Evolutionary conservation across 2,888 invertebrate genomes (phyloP), one percentile per base, ranked within the genome.

Genomic region (Lochmaea capreae): DNA sequence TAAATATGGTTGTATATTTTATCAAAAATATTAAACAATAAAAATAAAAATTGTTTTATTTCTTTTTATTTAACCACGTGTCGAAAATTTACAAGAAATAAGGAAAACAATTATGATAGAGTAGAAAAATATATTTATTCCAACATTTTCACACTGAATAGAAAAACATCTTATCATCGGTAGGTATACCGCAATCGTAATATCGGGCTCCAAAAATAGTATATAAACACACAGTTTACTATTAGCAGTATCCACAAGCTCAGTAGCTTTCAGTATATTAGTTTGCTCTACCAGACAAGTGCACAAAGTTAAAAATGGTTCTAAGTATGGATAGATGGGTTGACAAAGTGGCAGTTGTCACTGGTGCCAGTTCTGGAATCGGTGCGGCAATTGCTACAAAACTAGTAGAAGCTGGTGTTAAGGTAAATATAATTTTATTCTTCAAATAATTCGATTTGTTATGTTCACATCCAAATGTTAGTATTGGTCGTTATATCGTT

Each of bases 311-410:
- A 14, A 67, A 71, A 71, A 80, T 81, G 81, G 80, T 78, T 16
- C 72, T 81, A 10, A 79, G 79, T 12, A 89, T 90, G 89, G 90
- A 92, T 22, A 89, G 90, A 65, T 92, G 91, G 91, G 80, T 82
- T 6, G 90, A 90, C 76, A 89, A 90, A 79, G 89, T 90, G 0
- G 92, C 91, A 0, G 88, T 92, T 16, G 91, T 92, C 65, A 92
- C 92, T 0, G 92, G 92, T 2, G 91, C 91, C 11, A 91, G 91
- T 83, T 87, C 89, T 0, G 92, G 92, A 4, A 92, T 92, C 70
- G 92, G 90, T 16, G 88, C 88, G 2, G 88, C 88, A 6, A 86
- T 89, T 61, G 85, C 86, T 6, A 80, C 84, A 76, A 86, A 87
- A 70, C 83, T 91, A 46, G 86, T 88, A 1, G 83, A 86, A 59